Percentiles rank a stretch among this genome's conserved stretches.
Evolutionary conservation across 2,113 vertebrate species (phyloP).

Genomic region (Perca fluviatilis): DNA sequence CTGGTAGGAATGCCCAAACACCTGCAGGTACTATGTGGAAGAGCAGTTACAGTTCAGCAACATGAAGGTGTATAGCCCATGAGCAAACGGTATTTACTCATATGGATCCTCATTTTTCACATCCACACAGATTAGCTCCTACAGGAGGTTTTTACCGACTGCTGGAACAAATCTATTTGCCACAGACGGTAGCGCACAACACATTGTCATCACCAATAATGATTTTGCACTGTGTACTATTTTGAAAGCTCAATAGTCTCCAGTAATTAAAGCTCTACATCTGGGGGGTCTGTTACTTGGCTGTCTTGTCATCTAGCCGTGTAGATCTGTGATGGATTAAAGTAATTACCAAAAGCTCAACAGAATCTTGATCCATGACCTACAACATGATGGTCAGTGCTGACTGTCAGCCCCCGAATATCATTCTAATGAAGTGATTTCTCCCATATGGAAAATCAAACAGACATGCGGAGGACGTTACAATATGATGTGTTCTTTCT

Average conservation of each 20-base stretch:
- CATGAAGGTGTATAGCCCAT: background rate
- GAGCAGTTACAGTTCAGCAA: background rate
- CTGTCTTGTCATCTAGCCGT: background rate
- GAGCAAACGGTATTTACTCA: background rate
- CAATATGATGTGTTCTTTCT: background rate
- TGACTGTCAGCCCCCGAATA: background rate
- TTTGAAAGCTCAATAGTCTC: conserved; percentile 1
- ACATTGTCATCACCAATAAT: conserved; percentile 17
- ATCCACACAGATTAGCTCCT: background rate
- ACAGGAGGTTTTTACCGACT: background rate
- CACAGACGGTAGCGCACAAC: background rate
- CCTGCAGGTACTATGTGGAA: background rate
- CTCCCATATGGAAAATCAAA: background rate
- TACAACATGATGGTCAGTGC: background rate
- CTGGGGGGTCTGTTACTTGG: background rate
- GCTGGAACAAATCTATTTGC: background rate
- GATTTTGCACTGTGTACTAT: conserved; percentile 2
- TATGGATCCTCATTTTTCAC: background rate
- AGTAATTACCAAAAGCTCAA: background rate
- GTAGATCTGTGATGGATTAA: background rate
- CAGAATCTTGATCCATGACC: background rate
- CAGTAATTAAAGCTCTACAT: background rate
- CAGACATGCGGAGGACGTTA: background rate
- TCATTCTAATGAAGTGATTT: background rate
- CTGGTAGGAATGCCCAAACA: background rate